Conservation (phyloP, 2,797 vertebrate species). For the Myiothlypis chrysogaster region DNA sequence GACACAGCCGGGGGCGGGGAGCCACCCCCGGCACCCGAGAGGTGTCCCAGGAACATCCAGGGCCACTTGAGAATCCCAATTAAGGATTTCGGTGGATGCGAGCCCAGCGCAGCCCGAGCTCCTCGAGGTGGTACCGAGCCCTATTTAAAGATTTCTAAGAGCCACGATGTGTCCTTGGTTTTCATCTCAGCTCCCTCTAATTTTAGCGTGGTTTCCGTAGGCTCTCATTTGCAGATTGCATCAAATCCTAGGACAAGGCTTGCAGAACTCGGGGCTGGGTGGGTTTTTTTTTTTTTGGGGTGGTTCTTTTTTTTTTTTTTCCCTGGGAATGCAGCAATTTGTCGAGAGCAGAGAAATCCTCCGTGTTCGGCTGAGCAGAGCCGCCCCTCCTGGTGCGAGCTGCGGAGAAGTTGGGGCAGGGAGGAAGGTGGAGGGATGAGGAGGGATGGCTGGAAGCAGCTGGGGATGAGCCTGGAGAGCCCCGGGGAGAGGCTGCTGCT, state of each 20-base stretch:
- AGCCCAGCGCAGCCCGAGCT: background rate
- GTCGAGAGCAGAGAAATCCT: background rate
- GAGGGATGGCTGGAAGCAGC: background rate
- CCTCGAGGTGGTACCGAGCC: background rate
- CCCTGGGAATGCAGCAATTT: background rate
- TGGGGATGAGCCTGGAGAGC: background rate
- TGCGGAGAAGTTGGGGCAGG: background rate
- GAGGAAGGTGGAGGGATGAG: background rate
- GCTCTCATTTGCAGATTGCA: constrained; percentile 55
- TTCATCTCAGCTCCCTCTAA: constrained; percentile 42
- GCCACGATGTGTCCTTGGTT: constrained; percentile 33
- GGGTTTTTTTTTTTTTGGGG: background rate
- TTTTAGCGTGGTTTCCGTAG: constrained; percentile 49
- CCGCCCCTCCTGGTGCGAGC: background rate
- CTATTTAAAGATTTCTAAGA: constrained; percentile 29
- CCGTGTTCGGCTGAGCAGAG: background rate
- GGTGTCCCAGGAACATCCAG: background rate
- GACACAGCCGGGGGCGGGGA: background rate
- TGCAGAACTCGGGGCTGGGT: background rate
- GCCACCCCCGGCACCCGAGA: rapidly evolving
- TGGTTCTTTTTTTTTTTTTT: background rate
- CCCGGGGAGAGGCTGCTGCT: background rate
- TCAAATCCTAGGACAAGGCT: constrained; percentile 5
- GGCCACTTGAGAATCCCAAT: background rate
- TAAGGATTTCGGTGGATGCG: background rate